phyloP scores from a whole-genome alignment of 2,888 invertebrate genomes.

The Euproctis similis region DNA sequence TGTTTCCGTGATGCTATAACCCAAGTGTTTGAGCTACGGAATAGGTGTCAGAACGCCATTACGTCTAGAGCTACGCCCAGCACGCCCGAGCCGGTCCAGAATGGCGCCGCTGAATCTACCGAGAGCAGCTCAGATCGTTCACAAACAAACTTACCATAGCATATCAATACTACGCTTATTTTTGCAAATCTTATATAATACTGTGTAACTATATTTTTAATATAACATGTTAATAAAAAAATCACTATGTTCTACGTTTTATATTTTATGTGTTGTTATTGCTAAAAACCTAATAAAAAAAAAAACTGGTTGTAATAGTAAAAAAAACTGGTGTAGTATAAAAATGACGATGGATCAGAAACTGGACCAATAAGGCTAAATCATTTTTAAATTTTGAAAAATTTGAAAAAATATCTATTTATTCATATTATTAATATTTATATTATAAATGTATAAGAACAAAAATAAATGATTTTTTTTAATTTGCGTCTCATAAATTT shows the following conservation, averaged over 20 bases:
- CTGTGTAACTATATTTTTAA: slow-evolving; percentile 23
- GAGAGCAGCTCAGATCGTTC: slow-evolving; percentile 51
- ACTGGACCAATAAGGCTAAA: too few relatives aligned
- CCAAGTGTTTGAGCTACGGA: slow-evolving; percentile 92
- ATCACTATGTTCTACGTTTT: slow-evolving; percentile 15
- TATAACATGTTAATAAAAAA: slow-evolving; percentile 23
- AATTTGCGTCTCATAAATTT: too few relatives aligned
- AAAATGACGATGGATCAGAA: too few relatives aligned
- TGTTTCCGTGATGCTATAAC: slow-evolving; percentile 98
- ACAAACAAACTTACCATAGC: slow-evolving; percentile 49
- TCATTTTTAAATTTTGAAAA: too few relatives aligned
- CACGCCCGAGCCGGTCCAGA: slow-evolving; percentile 47
- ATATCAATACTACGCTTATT: slow-evolving; percentile 21
- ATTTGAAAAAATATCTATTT: too few relatives aligned
- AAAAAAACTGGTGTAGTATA: too few relatives aligned
- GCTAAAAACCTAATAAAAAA: too few relatives aligned
- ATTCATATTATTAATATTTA: too few relatives aligned
- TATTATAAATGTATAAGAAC: too few relatives aligned
- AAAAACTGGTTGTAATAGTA: too few relatives aligned
- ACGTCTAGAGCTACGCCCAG: slow-evolving; percentile 34
- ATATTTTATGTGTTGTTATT: too few relatives aligned
- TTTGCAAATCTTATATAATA: slow-evolving; percentile 13
- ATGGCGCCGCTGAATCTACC: slow-evolving; percentile 52
- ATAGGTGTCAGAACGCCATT: slow-evolving; percentile 78
- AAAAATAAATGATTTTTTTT: too few relatives aligned